Evolutionary conservation across 2,113 vertebrate genomes (phyloP), one percentile per base, ranked within the genome.

Genomic region (Ivindomyrus marchei): DNA sequence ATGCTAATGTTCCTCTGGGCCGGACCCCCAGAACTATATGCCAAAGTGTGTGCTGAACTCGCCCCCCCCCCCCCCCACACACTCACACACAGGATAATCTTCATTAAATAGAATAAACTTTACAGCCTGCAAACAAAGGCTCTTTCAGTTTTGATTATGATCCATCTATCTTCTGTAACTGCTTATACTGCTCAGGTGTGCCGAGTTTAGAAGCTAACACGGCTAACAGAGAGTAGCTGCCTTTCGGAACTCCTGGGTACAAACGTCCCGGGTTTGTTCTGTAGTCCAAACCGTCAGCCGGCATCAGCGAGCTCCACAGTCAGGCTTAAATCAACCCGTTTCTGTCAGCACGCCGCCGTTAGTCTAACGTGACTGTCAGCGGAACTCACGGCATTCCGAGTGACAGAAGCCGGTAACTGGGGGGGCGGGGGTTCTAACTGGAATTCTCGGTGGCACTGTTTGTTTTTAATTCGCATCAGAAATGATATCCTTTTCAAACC

Each of bases 391-490:
- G 24, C 39, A 85, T 21, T 47, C 21, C 39, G 39, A 85, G 19
- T 47, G 83, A 85, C 45, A 83, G 77, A 83, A 42, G 42, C 42
- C 13, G 39, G 36, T 83, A 45, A 83, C 62, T 31, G 70, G 13
- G 31, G 27, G 70, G 70, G 5, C 2, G 19, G 80, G 0, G 5
- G 45, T 1, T 17, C 83, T 85, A 85, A 85, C 45, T 47, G 83
- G 83, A 85, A 6, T 90, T 89, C 90, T 85, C 89, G 90, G 91
- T 88, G 88, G 36, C 90, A 31, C 74, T 90, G 52, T 92, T 88
- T 90, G 90, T 92, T 91, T 89, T 74, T n/a, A 74, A 50, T 53
- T 24, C 39, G 83, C 46, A 85, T 46, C 83, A 85, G 83, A 47
- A 47, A 85, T 85, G 21, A 85, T 47, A 85, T n/a, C 45, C 45